Conservation (phyloP, 2,888 invertebrate genomes). For the Argynnis bischoffii region DNA sequence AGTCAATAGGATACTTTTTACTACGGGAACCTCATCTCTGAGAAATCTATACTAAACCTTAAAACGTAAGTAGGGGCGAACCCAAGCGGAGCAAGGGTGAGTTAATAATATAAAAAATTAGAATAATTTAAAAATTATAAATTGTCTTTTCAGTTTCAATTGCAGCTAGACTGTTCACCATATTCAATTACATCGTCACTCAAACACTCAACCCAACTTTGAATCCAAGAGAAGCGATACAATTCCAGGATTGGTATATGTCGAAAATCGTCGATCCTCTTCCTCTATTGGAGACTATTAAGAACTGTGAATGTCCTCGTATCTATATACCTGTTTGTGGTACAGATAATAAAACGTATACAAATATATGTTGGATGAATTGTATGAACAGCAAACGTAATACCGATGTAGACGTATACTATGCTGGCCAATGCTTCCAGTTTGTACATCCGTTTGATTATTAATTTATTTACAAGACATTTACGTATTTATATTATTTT, state of each 20-base stretch:
- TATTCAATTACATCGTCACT: background rate
- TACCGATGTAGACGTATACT: slow-evolving; percentile 17
- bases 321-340: slow-evolving; percentile 59
- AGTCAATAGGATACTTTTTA: too few species aligned
- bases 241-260: slow-evolving; percentile 35
- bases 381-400: slow-evolving; percentile 39
- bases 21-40: too few species aligned
- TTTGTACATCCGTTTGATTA: slow-evolving; percentile 39
- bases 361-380: slow-evolving; percentile 49
- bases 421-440: slow-evolving; percentile 45
- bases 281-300: slow-evolving; percentile 39
- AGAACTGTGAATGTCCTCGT: slow-evolving; percentile 50
- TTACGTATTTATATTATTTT: background rate
- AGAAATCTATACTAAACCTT: too few species aligned
- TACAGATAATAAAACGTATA: slow-evolving; percentile 51
- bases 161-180: background rate
- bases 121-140: background rate
- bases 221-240: slow-evolving; percentile 22
- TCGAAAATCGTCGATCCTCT: slow-evolving; percentile 28
- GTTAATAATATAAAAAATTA: too few species aligned
- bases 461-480: slow-evolving; percentile 22
- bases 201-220: slow-evolving; percentile 27
- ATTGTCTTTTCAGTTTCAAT: background rate
- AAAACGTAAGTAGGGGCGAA: too few species aligned
- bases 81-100: too few species aligned